A percentile compares a stretch with the other conserved stretches of the same genome.
phyloP scores from a whole-genome alignment of 2,888 invertebrate species.

The Cephus pulcher region DNA sequence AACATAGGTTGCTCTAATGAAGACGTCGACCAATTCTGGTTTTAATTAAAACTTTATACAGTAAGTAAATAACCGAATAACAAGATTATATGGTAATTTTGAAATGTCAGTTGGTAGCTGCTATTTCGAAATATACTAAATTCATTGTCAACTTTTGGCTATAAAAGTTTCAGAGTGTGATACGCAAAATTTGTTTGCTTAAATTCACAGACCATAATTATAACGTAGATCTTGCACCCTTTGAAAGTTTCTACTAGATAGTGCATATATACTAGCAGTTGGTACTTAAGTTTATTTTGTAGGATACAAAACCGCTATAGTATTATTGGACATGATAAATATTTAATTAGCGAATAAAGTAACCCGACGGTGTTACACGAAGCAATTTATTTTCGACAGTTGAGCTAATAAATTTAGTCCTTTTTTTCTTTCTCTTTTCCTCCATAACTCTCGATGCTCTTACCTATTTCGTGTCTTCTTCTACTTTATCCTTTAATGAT shows the following conservation, averaged over 20 bases:
- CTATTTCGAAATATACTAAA: background rate
- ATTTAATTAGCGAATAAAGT: background rate
- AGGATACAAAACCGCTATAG: background rate
- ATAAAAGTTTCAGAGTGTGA: background rate
- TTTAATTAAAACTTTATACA: background rate
- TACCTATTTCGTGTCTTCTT: background rate
- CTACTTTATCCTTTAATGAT: too few species aligned
- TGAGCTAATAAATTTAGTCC: background rate
- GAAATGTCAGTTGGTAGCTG: background rate
- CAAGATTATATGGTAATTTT: background rate
- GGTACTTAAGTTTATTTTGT: background rate
- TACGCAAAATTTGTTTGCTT: background rate
- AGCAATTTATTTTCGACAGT: background rate
- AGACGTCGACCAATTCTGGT: background rate
- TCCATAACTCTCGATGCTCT: background rate
- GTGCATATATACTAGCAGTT: background rate
- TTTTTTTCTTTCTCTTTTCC: background rate
- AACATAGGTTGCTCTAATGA: slow-evolving; percentile 1
- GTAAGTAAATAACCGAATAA: background rate
- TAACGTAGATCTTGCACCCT: background rate
- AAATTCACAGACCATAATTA: background rate
- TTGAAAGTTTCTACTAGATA: background rate
- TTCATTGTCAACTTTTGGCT: background rate
- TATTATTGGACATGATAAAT: background rate
- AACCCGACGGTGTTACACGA: background rate